A percentile compares a stretch with the other conserved stretches of the same genome.
Conservation (phyloP, 2,888 invertebrate genomes). For the Acanthosepion esculentum region DNA sequence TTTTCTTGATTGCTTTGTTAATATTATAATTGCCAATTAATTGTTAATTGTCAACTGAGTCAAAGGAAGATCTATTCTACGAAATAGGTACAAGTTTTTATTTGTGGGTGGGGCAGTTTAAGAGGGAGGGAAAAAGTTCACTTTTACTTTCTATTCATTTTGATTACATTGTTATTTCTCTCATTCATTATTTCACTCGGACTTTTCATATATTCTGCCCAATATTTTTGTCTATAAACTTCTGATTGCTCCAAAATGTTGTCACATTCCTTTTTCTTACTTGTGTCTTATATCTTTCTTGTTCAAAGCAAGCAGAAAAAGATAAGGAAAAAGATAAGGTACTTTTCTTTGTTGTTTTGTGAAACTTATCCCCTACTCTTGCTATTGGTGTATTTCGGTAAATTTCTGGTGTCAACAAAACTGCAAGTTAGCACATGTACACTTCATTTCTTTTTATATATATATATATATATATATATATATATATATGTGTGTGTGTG, state of each 20-base stretch:
- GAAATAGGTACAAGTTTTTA: no score
- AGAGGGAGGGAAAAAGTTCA: no score
- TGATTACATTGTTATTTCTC: no score
- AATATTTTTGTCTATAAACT: not conserved
- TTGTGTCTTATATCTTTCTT: not conserved
- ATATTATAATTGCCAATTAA: no score
- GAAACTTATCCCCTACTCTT: not conserved
- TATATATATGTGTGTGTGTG: no score
- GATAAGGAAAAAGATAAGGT: slow-evolving; percentile 22
- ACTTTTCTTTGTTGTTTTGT: not conserved
- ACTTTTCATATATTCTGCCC: not conserved
- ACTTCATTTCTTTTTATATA: not conserved
- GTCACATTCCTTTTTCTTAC: not conserved
- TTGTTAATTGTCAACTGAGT: no score
- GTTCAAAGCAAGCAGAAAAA: slow-evolving; percentile 13
- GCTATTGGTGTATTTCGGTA: not conserved
- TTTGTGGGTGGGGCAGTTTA: no score
- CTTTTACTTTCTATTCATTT: no score
- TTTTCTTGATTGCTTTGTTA: no score
- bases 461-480: no score
- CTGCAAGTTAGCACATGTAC: not conserved
- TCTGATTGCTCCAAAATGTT: not conserved
- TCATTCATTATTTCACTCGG: no score
- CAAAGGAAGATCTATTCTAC: no score
- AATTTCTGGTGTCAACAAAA: not conserved